Base-by-base conservation (phyloP, 2,888 invertebrate genomes). In the Luffia ferchaultella region DNA sequence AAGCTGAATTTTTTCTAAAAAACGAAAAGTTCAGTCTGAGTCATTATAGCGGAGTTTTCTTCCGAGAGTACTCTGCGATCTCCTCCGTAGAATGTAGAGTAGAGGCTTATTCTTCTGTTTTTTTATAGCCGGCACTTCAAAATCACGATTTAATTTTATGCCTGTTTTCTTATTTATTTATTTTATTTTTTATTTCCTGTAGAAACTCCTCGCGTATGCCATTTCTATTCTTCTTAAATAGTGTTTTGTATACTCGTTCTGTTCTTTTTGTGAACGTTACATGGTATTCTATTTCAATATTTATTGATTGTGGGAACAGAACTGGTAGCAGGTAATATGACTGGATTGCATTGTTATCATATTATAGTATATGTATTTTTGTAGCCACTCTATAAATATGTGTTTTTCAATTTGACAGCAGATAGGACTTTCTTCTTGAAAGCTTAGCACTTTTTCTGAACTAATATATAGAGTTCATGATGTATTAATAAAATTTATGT, bases 41-140 rank as follows among this genome's bases (percentile, higher is more conserved):
- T 30, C 30, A 30, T 30, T 3, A 30, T 7, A 30, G 30, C 12
- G 30, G 30, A 30, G 30, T 30, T 7, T 30, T 30, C 30, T 30
- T 30, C 30, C 30, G 30, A 30, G 30, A 30, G 30, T 30, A 30
- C 12, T 30, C 30, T 12, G 12, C 30, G 12, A 30, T 30, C 5
- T 30, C 30, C 80, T 82, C 77, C 60, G 70, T 75, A 76, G 71
- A 63, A 56, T 69, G 16, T 79, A 76, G 76, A 50, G 54, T 79
- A 76, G 79, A 55, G 41, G 82, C 82, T 83, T 83, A 60, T 63
- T 73, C 46, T 77, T 79, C 54, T 52, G 70, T 78, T 74, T 53
- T 58, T 76, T 49, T 70, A 66, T 82, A 83, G 83, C 74, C 76
- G 74, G 83, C 83, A 83, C 83, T 78, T 75, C 63, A 71, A 73